These are phyloP conservation scores for Tetrao urogallus DNA, from an alignment of 2,113 vertebrate genomes.

Conservation along the genomic window DNA sequence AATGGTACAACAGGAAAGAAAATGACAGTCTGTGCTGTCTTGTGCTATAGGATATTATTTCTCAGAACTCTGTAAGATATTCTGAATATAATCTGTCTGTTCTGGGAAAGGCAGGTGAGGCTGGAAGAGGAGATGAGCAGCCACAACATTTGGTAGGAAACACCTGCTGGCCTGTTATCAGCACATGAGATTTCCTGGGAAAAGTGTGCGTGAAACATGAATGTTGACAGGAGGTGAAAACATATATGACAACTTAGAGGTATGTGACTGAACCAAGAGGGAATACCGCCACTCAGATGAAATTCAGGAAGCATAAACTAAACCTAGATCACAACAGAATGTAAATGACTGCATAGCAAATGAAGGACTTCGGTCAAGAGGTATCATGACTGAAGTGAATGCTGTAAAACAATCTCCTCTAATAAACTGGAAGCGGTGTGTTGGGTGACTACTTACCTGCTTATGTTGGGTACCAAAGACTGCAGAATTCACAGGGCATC, in stretches of 20 bases:
- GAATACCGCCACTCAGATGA: not conserved
- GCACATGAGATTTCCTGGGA: not conserved
- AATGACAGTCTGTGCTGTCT: not conserved
- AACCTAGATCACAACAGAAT: not conserved
- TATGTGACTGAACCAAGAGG: not conserved
- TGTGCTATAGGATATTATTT: not conserved
- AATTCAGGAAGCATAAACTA: not conserved
- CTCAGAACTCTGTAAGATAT: not conserved
- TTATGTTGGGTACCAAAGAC: not conserved
- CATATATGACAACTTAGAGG: not conserved
- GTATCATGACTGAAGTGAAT: not conserved
- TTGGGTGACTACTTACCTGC: not conserved
- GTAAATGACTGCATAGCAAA: not conserved
- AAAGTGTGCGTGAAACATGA: not conserved
- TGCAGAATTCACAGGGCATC: not conserved
- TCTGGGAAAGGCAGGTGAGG: not conserved
- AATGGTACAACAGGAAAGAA: not conserved
- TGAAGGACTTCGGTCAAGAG: not conserved
- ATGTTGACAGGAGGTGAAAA: conserved; percentile 39
- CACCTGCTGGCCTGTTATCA: conserved; percentile 4
- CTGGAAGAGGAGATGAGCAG: conserved; percentile 9
- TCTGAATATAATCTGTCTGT: not conserved
- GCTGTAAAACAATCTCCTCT: not conserved
- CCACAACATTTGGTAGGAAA: conserved; percentile 22
- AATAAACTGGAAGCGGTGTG: not conserved